These are phyloP conservation scores for Entomobrya multifasciata DNA, from an alignment of 2,888 invertebrate species.

Conservation along the genomic window DNA sequence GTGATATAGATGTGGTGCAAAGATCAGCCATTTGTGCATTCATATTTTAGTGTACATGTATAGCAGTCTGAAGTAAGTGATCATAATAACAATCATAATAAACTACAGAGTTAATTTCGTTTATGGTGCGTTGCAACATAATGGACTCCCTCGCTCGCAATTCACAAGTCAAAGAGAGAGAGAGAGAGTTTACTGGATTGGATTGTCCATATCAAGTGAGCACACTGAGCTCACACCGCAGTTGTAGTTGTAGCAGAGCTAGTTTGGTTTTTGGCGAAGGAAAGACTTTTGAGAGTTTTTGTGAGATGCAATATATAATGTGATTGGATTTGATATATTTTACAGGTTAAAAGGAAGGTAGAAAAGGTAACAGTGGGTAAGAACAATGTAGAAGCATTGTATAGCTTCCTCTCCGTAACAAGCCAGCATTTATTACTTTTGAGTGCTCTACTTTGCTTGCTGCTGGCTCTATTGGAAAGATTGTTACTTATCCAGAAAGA, in stretches of 20 bases:
- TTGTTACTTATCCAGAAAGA: neutral
- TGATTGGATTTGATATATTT: constrained; percentile 56
- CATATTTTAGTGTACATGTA: constrained; percentile 65
- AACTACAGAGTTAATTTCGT: constrained; percentile 69
- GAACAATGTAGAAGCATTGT: no score
- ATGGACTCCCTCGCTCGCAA: constrained; percentile 53
- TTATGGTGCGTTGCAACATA: constrained; percentile 70
- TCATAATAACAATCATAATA: constrained; percentile 70
- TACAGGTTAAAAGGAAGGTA: constrained; percentile 37
- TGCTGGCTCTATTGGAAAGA: constrained; percentile 3
- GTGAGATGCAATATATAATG: constrained; percentile 32
- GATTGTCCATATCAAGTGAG: constrained; percentile 14
- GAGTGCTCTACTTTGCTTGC: neutral
- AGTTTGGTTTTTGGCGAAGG: neutral
- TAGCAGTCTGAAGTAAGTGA: constrained; percentile 62
- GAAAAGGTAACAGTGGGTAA: neutral
- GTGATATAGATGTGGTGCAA: constrained; percentile 46
- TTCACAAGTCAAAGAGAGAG: neutral
- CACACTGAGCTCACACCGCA: neutral
- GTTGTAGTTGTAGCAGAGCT: no score
- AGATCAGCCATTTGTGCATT: constrained; percentile 69
- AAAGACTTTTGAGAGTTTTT: constrained; percentile 30
- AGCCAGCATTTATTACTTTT: constrained; percentile 38
- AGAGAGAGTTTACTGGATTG: constrained; percentile 16
- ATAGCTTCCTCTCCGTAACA: constrained; percentile 31